Percentiles rank a stretch among this genome's conserved stretches.
phyloP scores from a whole-genome alignment of 2,888 invertebrate species.

The Gymnocheta viridis region DNA sequence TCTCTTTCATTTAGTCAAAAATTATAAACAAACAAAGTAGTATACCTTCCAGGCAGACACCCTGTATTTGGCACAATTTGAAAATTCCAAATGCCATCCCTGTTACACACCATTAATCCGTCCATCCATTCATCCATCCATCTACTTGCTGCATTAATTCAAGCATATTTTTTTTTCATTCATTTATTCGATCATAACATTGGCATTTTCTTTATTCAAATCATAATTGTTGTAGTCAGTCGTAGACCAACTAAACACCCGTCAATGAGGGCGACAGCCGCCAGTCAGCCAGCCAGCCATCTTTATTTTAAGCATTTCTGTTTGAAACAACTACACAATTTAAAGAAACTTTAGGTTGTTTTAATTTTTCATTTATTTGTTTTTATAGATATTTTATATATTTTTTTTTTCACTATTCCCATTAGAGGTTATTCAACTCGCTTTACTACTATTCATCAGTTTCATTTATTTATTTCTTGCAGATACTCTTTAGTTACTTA shows the following conservation, averaged over 20 bases:
- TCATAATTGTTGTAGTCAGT: conserved; percentile 44
- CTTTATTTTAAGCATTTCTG: conserved; percentile 33
- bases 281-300: neutral
- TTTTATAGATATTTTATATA: conserved; percentile 11
- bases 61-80: too few species aligned
- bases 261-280: neutral
- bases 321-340: conserved; percentile 25
- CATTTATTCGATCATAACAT: conserved; percentile 32
- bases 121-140: neutral
- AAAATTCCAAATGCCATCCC: neutral
- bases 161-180: neutral
- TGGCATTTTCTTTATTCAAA: conserved; percentile 53
- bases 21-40: too few species aligned
- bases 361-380: conserved; percentile 28
- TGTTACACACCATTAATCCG: neutral
- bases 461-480: conserved; percentile 46
- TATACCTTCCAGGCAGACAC: too few species aligned
- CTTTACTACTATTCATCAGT: conserved; percentile 50
- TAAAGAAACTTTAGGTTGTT: conserved; percentile 60
- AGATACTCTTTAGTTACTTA: conserved; percentile 35
- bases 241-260: neutral
- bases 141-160: conserved; percentile 2
- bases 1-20: too few species aligned
- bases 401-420: conserved; percentile 51
- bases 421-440: conserved; percentile 68